Evolutionary conservation across 2,797 vertebrate species (phyloP), one percentile per base, ranked within the genome.

Genomic region (Cirrhinus molitorella): DNA sequence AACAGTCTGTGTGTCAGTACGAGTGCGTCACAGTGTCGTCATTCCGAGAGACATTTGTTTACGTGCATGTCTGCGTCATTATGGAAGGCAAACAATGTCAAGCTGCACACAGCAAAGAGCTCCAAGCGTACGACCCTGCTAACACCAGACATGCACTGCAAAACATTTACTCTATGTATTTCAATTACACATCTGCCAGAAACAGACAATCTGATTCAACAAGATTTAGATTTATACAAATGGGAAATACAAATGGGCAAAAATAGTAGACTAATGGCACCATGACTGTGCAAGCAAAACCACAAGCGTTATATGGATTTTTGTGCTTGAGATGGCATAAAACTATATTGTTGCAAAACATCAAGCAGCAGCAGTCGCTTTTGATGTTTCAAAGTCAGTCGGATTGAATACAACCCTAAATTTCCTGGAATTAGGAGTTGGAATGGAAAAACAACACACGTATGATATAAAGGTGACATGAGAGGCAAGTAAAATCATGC

Each of bases 1-100:
- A 91, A 90, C 89, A 91, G 86, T 88, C 51, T 37, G 65, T 80
- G 40, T 34, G 43, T 65, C 59, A 73, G 19, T 53, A 23, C 14
- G 28, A 25, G 70, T 65, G 61, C 45, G 51, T 77, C 51, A 68
- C 25, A 12, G 37, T 68, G 61, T 68, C 51, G 49, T 83, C 81
- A 83, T 49, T 59, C 49, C 21, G 65, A 83, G 19, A 76, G 23
- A 70, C n/a, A 37, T 51, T n/a, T 59, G 73, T 70, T 70, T 77
- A n/a, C 25, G 28, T 4, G 37, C 40, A 78, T 8, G 21, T 70
- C 65, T 49, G 53, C 28, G 2, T 78, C 73, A 82, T 75, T 75
- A 83, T 49, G 37, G 37, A 19, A 34, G 40, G 51, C 21, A 83
- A 74, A 53, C 28, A 1, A 61, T 25, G 9, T 67, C 19, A 67